These are phyloP conservation scores for Mus spicilegus DNA, from an alignment of 2,113 vertebrate species.

Conservation along the genomic window DNA sequence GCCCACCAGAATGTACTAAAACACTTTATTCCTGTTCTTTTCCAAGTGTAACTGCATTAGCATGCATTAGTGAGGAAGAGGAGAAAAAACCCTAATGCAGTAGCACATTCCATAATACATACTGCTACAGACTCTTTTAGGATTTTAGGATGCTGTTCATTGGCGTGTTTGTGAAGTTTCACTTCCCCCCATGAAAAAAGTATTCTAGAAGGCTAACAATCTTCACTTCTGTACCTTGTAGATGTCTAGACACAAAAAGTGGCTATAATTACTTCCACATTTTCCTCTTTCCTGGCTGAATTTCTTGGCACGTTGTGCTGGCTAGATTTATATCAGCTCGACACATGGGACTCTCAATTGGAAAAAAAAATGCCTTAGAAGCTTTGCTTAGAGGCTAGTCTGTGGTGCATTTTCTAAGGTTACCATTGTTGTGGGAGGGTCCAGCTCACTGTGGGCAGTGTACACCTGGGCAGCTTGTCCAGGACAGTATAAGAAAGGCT, in stretches of 20 bases:
- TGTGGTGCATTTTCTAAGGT: background rate
- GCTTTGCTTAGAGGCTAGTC: background rate
- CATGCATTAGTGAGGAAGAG: background rate
- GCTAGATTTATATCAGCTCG: background rate
- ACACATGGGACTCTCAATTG: background rate
- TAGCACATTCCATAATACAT: background rate
- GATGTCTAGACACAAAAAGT: background rate
- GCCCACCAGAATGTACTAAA: background rate
- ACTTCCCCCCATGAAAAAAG: background rate
- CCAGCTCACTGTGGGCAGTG: background rate
- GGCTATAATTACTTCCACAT: background rate
- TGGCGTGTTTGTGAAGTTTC: background rate
- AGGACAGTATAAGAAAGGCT: background rate
- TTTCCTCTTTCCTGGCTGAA: slow-evolving; percentile 18
- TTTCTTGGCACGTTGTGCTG: background rate
- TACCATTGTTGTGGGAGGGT: background rate
- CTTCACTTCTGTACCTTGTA: background rate
- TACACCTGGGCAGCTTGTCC: background rate
- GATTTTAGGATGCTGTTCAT: background rate
- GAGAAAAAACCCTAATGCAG: background rate
- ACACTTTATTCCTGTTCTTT: slow-evolving; percentile 38
- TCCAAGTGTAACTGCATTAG: background rate
- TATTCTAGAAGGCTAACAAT: background rate
- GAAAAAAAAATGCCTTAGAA: background rate
- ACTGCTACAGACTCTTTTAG: background rate